Percentiles rank a stretch among this genome's conserved stretches.
Conservation (phyloP, 2,888 invertebrate species). For the Erebia ligea region DNA sequence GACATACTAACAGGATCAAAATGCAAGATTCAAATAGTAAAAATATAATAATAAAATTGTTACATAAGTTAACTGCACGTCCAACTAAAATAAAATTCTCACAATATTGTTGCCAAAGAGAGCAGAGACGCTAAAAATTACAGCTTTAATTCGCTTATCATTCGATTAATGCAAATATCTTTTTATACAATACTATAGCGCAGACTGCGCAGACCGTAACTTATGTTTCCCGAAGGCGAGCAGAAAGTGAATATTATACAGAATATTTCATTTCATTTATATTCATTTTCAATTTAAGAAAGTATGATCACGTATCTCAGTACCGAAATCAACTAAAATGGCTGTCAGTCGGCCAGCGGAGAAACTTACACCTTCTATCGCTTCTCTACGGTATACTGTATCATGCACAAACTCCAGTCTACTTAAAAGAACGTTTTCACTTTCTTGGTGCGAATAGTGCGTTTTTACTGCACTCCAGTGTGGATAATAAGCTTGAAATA, state of each 20-base stretch:
- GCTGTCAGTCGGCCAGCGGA: no score
- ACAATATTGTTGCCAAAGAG: neutral
- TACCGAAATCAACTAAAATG: no score
- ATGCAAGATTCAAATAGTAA: neutral
- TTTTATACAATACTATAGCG: conserved; percentile 18
- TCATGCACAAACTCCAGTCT: no score
- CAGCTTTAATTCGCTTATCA: conserved; percentile 14
- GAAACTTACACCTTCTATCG: no score
- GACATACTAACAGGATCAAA: no score
- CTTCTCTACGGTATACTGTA: no score
- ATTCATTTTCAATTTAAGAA: no score
- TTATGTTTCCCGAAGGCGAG: conserved; percentile 7
- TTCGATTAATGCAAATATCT: conserved; percentile 22
- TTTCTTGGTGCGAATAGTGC: no score
- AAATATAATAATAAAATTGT: neutral
- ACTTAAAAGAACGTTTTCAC: no score
- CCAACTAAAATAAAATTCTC: neutral
- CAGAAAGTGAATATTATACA: conserved; percentile 24
- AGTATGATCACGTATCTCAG: no score
- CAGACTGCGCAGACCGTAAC: neutral
- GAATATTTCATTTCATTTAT: conserved; percentile 21
- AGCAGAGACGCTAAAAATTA: conserved; percentile 10
- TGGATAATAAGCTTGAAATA: no score
- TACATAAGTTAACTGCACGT: neutral
- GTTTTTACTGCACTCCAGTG: no score